These are phyloP conservation scores for Ridgeia piscesae DNA, from an alignment of 1,140 invertebrate genomes.

Conservation along the genomic window DNA sequence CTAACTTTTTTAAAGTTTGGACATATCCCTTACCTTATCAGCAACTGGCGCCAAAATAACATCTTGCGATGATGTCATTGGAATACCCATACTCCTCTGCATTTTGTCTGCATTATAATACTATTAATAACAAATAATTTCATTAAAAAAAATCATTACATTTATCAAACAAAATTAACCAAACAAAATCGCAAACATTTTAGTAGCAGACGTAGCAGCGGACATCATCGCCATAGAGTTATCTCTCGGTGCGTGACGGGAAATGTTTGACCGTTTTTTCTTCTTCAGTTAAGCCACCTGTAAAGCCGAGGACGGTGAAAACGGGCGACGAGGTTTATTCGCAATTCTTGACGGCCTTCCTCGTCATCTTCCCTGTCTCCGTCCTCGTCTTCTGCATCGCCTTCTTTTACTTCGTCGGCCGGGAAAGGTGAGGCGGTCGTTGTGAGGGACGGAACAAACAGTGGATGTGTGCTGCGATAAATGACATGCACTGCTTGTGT, in stretches of 20 bases:
- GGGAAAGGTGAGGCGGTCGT: background rate
- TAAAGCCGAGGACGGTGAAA: background rate
- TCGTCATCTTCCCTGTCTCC: background rate
- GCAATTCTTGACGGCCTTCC: background rate
- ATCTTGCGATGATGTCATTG: background rate
- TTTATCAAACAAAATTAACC: background rate
- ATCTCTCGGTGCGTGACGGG: background rate
- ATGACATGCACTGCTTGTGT: no score
- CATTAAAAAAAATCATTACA: no score
- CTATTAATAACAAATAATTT: no score
- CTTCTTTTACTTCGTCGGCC: background rate
- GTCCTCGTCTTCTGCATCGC: background rate
- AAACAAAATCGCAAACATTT: background rate
- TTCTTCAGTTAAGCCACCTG: background rate
- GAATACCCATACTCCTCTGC: background rate
- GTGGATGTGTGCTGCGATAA: no score
- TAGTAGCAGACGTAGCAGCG: background rate
- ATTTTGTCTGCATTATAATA: background rate
- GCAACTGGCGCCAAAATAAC: background rate
- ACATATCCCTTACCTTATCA: no score
- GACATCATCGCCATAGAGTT: background rate
- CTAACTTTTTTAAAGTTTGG: no score
- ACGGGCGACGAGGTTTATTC: background rate
- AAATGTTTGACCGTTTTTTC: background rate
- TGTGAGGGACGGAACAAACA: no score